phyloP scores from a whole-genome alignment of 2,113 vertebrate genomes.

The Phycodurus eques region DNA sequence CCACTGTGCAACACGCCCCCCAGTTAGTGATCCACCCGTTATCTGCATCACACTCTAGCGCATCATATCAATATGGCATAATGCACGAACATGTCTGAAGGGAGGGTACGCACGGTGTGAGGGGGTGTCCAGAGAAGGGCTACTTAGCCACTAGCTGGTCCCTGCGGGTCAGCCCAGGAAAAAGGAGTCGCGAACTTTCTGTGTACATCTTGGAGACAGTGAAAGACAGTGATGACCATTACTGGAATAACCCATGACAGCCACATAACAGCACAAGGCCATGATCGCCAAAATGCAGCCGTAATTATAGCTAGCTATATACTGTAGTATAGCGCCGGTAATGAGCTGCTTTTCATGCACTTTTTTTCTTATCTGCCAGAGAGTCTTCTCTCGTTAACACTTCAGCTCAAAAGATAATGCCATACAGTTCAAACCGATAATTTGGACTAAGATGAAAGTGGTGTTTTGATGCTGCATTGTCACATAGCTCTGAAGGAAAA shows the following conservation, averaged over 20 bases:
- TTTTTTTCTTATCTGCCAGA: conserved; percentile 26
- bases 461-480: conserved; percentile 16
- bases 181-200: conserved; percentile 38
- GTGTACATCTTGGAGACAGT: conserved; percentile 36
- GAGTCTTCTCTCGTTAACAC: conserved; percentile 44
- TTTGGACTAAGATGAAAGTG: conserved; percentile 51
- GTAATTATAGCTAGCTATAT: conserved; percentile 57
- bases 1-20: conserved; percentile 13
- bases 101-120: conserved; percentile 30
- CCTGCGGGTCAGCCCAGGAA: conserved; percentile 42
- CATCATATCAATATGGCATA: conserved; percentile 59
- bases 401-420: conserved; percentile 37
- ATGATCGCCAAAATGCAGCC: conserved; percentile 56
- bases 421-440: conserved; percentile 30
- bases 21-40: conserved; percentile 32
- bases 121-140: conserved; percentile 45
- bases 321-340: conserved; percentile 34
- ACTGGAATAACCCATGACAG: conserved; percentile 70
- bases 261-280: conserved; percentile 66
- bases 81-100: conserved; percentile 21
- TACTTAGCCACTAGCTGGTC: conserved; percentile 44
- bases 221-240: conserved; percentile 72
- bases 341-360: conserved; percentile 49
- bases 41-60: conserved; percentile 24
- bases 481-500: conserved; percentile 5